These are phyloP conservation scores for Ectemnius cavifrons DNA, from an alignment of 2,888 invertebrate genomes.

Conservation along the genomic window DNA sequence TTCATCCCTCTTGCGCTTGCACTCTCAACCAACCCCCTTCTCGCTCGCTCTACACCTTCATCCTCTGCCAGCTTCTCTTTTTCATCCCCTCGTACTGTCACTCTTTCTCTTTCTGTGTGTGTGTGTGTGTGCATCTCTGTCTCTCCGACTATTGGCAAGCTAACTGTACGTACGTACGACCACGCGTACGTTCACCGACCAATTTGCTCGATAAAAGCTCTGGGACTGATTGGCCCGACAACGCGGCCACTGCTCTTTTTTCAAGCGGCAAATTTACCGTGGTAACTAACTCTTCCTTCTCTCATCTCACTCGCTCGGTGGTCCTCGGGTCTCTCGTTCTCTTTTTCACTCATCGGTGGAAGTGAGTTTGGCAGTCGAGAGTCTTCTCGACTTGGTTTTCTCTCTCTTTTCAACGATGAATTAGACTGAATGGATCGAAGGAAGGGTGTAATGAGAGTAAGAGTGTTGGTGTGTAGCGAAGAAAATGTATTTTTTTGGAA, in stretches of 20 bases:
- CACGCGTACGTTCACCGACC: slow-evolving; percentile 68
- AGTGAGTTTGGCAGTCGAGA: too few species aligned
- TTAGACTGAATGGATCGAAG: too few species aligned
- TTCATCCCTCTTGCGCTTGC: slow-evolving; percentile 13
- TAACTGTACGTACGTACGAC: too few species aligned
- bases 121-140: slow-evolving; percentile 16
- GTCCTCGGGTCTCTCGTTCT: slow-evolving; percentile 15
- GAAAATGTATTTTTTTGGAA: too few species aligned
- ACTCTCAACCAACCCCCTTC: slow-evolving; percentile 14
- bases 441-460: too few species aligned
- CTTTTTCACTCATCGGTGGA: not conserved
- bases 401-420: too few species aligned
- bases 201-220: slow-evolving; percentile 75
- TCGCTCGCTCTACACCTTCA: slow-evolving; percentile 36
- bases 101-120: not conserved
- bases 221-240: slow-evolving; percentile 74
- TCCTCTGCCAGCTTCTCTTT: slow-evolving; percentile 9
- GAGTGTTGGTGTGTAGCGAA: too few species aligned
- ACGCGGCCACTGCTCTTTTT: slow-evolving; percentile 70
- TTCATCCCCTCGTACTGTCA: too few species aligned
- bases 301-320: slow-evolving; percentile 6
- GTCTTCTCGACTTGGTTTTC: too few species aligned
- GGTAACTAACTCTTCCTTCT: slow-evolving; percentile 41
- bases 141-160: too few species aligned
- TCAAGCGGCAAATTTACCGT: slow-evolving; percentile 67